Evolutionary conservation across 2,888 invertebrate species (phyloP).

Genomic region (Hydraecia micacea): DNA sequence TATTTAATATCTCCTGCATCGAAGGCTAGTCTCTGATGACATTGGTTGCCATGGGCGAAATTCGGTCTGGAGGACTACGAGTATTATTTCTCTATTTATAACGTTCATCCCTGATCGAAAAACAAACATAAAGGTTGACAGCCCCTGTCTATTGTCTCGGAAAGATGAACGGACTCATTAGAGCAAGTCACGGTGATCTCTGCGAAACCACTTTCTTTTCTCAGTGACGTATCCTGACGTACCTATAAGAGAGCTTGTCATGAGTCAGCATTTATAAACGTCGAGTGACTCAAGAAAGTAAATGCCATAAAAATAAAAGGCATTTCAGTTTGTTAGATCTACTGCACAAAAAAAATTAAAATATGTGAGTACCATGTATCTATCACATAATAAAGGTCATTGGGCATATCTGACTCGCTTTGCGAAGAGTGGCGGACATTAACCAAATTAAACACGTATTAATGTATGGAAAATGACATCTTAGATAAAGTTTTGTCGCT

Average conservation of each 20-base stretch:
- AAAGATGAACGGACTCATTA: slow-evolving; percentile 44
- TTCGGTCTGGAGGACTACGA: neutral
- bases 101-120: slow-evolving; percentile 12
- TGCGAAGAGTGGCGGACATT: too few relatives aligned
- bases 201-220: slow-evolving; percentile 46
- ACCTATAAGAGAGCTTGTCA: slow-evolving; percentile 36
- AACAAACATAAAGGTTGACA: slow-evolving; percentile 29
- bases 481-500: too few relatives aligned
- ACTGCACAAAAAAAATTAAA: neutral
- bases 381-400: too few relatives aligned
- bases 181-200: slow-evolving; percentile 60
- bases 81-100: neutral
- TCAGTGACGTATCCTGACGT: slow-evolving; percentile 11
- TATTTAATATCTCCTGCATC: neutral
- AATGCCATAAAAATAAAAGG: neutral
- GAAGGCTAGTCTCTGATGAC: neutral
- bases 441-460: too few relatives aligned
- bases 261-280: slow-evolving; percentile 45
- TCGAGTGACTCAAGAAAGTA: slow-evolving; percentile 17
- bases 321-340: neutral
- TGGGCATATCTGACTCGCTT: too few relatives aligned
- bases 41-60: neutral
- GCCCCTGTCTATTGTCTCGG: slow-evolving; percentile 35
- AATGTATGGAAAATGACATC: too few relatives aligned
- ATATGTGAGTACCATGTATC: too few relatives aligned